phyloP scores from a whole-genome alignment of 2,797 vertebrate genomes.

The Gastrophryne carolinensis region DNA sequence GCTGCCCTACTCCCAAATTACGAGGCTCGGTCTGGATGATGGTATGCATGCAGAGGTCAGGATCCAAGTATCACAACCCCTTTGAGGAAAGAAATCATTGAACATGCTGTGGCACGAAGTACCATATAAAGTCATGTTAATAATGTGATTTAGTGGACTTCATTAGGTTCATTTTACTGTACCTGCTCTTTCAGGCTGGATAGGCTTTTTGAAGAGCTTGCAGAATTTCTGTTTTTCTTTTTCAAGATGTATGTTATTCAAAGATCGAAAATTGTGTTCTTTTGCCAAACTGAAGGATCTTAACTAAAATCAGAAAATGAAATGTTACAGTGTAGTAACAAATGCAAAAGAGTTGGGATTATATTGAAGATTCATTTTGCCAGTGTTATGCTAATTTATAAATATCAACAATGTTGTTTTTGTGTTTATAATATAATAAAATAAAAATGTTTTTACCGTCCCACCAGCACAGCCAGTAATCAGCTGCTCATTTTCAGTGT shows the following conservation, averaged over 20 bases:
- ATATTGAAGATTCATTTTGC: too few relatives aligned
- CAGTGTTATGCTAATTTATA: too few relatives aligned
- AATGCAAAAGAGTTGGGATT: too few relatives aligned
- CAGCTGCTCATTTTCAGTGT: slow-evolving; percentile 71
- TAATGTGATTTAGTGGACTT: too few relatives aligned
- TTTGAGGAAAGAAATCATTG: too few relatives aligned
- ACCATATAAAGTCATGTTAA: too few relatives aligned
- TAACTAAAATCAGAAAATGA: slow-evolving; percentile 70
- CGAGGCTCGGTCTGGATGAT: too few relatives aligned
- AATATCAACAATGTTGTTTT: too few relatives aligned
- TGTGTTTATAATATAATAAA: not conserved
- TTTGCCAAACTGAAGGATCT: slow-evolving; percentile 79
- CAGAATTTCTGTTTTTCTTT: slow-evolving; percentile 72
- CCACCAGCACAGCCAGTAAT: slow-evolving; percentile 79
- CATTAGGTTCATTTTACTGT: not conserved
- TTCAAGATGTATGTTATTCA: slow-evolving; percentile 74
- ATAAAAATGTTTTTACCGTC: slow-evolving; percentile 72
- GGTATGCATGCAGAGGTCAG: too few relatives aligned
- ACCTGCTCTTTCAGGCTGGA: slow-evolving; percentile 15
- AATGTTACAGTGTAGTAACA: not conserved
- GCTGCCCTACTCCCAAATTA: too few relatives aligned
- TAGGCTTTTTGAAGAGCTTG: slow-evolving; percentile 49
- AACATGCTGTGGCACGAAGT: too few relatives aligned
- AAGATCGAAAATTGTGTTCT: slow-evolving; percentile 69
- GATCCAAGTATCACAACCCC: too few relatives aligned